Evolutionary conservation across 53 echinoderm and acorn worm species (phyloP).

Genomic region (Apostichopus leukothele): DNA sequence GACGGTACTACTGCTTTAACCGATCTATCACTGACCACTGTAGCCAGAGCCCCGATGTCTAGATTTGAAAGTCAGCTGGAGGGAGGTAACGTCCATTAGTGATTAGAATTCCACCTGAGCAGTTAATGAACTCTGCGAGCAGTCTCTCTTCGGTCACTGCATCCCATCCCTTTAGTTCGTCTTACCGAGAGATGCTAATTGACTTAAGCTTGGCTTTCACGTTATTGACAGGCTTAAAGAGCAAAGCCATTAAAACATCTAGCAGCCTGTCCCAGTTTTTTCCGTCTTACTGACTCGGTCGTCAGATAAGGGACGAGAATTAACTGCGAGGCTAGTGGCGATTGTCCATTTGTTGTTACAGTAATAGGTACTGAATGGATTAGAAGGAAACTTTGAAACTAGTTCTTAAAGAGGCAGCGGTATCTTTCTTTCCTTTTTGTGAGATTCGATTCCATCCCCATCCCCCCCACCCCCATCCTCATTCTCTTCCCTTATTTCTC

Average conservation of each 20-base stretch:
- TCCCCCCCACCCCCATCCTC: too few species aligned
- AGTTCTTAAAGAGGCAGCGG: too few species aligned
- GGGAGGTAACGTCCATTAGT: not conserved
- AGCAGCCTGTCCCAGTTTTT: not conserved
- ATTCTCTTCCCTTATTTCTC: too few species aligned
- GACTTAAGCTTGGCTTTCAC: not conserved
- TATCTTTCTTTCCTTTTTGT: too few species aligned
- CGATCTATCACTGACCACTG: not conserved
- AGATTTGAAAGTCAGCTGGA: not conserved
- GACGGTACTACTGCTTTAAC: too few species aligned
- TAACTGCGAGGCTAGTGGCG: not conserved
- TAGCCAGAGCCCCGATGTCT: not conserved
- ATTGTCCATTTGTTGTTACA: too few species aligned
- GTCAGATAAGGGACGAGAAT: not conserved
- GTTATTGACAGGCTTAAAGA: not conserved
- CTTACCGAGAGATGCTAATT: not conserved
- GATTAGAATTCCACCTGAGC: conserved; percentile 22
- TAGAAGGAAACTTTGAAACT: too few species aligned
- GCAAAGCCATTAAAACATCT: not conserved
- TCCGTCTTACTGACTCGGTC: not conserved
- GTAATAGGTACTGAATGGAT: too few species aligned
- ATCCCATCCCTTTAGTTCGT: not conserved
- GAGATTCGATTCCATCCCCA: too few species aligned
- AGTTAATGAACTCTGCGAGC: not conserved
- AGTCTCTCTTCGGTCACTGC: conserved; percentile 14